Evolutionary conservation across 2,888 invertebrate genomes (phyloP).

Genomic region (Keiferia lycopersicella): DNA sequence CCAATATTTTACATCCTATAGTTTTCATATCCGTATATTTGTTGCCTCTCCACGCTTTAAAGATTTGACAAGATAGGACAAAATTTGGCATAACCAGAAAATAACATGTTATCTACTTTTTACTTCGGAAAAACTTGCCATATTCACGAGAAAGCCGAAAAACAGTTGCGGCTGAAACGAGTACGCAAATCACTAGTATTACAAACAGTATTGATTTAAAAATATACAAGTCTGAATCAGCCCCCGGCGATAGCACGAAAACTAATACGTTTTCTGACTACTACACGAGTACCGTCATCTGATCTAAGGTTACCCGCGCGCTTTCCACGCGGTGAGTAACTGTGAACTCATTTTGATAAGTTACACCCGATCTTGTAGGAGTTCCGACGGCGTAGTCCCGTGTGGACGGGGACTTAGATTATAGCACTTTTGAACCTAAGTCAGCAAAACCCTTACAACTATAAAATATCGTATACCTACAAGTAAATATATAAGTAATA

Average conservation of each 20-base stretch:
- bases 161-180: too few relatives aligned
- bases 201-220: background rate
- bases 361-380: constrained; percentile 63
- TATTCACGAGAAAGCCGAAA: too few relatives aligned
- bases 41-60: too few relatives aligned
- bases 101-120: too few relatives aligned
- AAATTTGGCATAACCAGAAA: too few relatives aligned
- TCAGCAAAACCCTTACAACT: background rate
- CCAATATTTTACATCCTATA: background rate
- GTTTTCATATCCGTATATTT: too few relatives aligned
- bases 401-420: constrained; percentile 27
- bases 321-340: constrained; percentile 71
- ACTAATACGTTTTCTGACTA: background rate
- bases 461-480: too few relatives aligned
- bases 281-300: constrained; percentile 8
- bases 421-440: background rate
- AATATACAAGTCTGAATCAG: background rate
- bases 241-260: background rate
- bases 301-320: constrained; percentile 32
- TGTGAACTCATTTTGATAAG: constrained; percentile 48
- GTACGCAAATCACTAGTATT: background rate
- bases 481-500: too few relatives aligned
- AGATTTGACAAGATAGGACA: too few relatives aligned
- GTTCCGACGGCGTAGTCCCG: constrained; percentile 56
- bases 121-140: too few relatives aligned